These are phyloP conservation scores for Puffinus mauretanicus DNA, from an alignment of 2,113 vertebrate species.

Conservation along the genomic window DNA sequence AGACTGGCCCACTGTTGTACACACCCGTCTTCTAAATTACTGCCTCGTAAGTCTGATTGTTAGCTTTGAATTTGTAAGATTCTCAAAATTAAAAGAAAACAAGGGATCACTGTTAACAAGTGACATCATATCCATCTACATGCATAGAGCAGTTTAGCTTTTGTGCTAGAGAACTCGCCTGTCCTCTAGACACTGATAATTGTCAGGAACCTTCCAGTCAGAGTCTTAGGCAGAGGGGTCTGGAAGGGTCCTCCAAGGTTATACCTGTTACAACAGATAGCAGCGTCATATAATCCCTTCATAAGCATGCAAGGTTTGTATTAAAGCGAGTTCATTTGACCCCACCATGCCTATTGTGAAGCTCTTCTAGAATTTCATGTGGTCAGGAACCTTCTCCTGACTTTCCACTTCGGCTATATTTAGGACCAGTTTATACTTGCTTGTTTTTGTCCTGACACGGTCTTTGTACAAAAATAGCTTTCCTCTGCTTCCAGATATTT, in stretches of 20 bases:
- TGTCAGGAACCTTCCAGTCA: too few species aligned
- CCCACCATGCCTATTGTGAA: background rate
- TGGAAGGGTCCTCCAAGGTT: background rate
- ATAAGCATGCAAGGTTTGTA: fast-evolving
- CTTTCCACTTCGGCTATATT: background rate
- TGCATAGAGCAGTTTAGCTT: fast-evolving
- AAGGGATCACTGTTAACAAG: background rate
- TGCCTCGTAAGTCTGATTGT: background rate
- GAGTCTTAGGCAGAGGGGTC: background rate
- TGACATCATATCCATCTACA: background rate
- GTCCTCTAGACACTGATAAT: too few species aligned
- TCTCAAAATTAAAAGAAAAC: background rate
- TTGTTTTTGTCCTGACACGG: background rate
- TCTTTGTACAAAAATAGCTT: background rate
- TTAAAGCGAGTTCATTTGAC: background rate
- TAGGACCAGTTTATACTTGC: background rate
- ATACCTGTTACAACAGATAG: background rate
- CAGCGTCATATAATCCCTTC: background rate
- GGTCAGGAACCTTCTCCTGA: background rate
- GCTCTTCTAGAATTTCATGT: background rate
- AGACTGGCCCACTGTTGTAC: too few species aligned
- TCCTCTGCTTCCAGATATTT: background rate
- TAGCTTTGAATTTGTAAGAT: background rate
- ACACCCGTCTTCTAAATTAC: background rate
- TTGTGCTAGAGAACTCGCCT: background rate